These are phyloP conservation scores for Cyrtorhinus lividipennis DNA, from an alignment of 1,140 invertebrate species.

Conservation along the genomic window DNA sequence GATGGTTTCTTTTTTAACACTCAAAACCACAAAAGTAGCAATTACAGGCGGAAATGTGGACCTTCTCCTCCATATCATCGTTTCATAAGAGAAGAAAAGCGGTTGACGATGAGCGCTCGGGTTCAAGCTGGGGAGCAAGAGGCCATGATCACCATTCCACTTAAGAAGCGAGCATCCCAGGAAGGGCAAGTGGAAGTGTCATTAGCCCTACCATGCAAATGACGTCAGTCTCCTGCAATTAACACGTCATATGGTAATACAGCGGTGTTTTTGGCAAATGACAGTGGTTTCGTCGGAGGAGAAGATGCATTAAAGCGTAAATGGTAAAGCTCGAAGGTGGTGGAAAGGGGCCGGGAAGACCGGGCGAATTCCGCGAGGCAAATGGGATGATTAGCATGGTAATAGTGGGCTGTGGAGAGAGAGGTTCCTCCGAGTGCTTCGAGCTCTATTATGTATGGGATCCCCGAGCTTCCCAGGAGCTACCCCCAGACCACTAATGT, in stretches of 20 bases:
- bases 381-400: slow-evolving; percentile 21
- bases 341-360: not conserved
- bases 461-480: not conserved
- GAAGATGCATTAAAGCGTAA: slow-evolving; percentile 12
- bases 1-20: too few relatives aligned
- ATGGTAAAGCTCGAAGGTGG: not conserved
- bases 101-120: too few relatives aligned
- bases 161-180: not conserved
- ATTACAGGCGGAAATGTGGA: too few relatives aligned
- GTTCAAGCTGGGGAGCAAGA: not conserved
- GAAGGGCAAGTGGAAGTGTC: slow-evolving; percentile 9
- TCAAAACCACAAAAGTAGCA: too few relatives aligned
- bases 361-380: not conserved
- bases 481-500: not conserved
- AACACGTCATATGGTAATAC: slow-evolving; percentile 20
- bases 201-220: slow-evolving; percentile 16
- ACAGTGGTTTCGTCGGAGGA: slow-evolving; percentile 1
- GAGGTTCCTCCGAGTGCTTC: not conserved
- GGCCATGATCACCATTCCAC: slow-evolving; percentile 7
- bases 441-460: slow-evolving; percentile 15
- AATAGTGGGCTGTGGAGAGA: slow-evolving; percentile 12
- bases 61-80: too few relatives aligned
- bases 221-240: slow-evolving; percentile 13
- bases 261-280: slow-evolving; percentile 18
- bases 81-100: too few relatives aligned